Evolutionary conservation across 2,113 vertebrate species (phyloP).

Genomic region (Platysteira castanea): DNA sequence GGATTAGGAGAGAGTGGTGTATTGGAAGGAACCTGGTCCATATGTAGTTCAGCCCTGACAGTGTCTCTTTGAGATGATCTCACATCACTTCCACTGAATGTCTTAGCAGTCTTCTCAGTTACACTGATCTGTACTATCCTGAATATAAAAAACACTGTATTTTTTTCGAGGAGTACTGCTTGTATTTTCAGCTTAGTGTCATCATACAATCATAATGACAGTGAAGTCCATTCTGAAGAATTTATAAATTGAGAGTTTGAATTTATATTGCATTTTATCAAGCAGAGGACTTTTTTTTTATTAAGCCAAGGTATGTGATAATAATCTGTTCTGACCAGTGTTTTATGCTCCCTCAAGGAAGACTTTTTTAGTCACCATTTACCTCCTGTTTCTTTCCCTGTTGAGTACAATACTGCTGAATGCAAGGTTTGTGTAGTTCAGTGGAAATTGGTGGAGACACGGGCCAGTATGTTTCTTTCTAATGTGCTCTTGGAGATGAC

Average conservation of each 20-base stretch:
- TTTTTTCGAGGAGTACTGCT: neutral
- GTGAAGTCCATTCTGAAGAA: neutral
- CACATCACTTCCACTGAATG: neutral
- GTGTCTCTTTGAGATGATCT: neutral
- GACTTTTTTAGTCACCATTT: neutral
- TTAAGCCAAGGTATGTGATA: neutral
- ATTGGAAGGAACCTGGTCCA: neutral
- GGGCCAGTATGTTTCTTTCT: neutral
- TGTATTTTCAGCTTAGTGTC: neutral
- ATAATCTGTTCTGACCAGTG: neutral
- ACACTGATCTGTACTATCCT: neutral
- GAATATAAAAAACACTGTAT: neutral
- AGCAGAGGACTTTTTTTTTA: fast-evolving
- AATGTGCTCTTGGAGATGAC: neutral
- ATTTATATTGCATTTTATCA: neutral
- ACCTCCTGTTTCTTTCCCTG: neutral
- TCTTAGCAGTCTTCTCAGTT: neutral
- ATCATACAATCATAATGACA: neutral
- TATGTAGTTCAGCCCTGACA: neutral
- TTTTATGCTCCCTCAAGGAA: neutral
- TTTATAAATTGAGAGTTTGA: neutral
- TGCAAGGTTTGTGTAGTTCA: neutral
- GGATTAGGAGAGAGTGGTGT: neutral
- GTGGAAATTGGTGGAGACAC: neutral
- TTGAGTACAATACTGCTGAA: neutral